Evolutionary conservation across 2,888 invertebrate genomes (phyloP).

Genomic region (Drosophila austrosaltans): DNA sequence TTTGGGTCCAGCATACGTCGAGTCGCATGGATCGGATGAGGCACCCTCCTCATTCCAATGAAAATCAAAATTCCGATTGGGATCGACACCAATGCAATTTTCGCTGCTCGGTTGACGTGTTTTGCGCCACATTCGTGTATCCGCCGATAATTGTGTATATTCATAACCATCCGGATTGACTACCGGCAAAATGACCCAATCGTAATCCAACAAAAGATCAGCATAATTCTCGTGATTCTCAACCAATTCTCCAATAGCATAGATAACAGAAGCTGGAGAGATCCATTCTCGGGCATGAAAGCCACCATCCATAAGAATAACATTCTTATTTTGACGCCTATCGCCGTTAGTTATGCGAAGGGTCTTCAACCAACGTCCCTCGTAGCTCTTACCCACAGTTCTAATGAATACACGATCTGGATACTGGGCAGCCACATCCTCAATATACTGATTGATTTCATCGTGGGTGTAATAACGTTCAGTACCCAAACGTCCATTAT

Average conservation of each 20-base stretch:
- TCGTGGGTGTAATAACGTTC: conserved; percentile 65
- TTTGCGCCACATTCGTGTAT: conserved; percentile 85
- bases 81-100: conserved; percentile 85
- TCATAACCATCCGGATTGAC: conserved; percentile 90
- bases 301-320: conserved; percentile 85
- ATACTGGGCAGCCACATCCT: conserved; percentile 83
- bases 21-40: conserved; percentile 83
- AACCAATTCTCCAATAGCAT: conserved; percentile 85
- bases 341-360: conserved; percentile 86
- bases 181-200: conserved; percentile 88
- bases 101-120: conserved; percentile 82
- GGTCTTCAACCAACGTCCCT: conserved; percentile 85
- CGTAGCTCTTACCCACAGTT: conserved; percentile 85
- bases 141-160: conserved; percentile 83
- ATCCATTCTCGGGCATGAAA: conserved; percentile 89
- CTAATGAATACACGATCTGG: conserved; percentile 85
- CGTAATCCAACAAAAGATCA: conserved; percentile 85
- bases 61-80: conserved; percentile 87
- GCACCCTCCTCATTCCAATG: conserved; percentile 84
- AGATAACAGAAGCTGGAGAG: conserved; percentile 85
- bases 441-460: conserved; percentile 84
- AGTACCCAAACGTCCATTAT: conserved; percentile 56
- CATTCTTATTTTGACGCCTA: conserved; percentile 77
- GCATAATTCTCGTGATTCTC: conserved; percentile 82
- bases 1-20: conserved; percentile 85